Conservation (phyloP, 2,888 invertebrate species). For the Drosophila quasianomalipes region DNA sequence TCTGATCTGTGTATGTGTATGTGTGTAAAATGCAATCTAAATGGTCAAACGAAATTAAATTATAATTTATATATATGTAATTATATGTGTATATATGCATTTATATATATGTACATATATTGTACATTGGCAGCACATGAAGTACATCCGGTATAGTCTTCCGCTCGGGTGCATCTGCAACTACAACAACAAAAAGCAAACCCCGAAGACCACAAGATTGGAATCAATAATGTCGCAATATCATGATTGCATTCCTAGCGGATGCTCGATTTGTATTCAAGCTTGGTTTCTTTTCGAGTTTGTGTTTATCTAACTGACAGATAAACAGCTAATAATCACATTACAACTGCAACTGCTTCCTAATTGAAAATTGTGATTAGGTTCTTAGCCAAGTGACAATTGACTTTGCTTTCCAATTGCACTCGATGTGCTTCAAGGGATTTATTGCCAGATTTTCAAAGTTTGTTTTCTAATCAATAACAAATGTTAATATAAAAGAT, state of each 20-base stretch:
- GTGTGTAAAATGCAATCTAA: conserved; percentile 36
- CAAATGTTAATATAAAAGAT: not conserved
- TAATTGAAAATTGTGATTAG: conserved; percentile 1
- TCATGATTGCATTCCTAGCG: conserved; percentile 35
- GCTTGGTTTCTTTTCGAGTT: not conserved
- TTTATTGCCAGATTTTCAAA: not conserved
- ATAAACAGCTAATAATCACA: conserved; percentile 21
- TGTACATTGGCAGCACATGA: conserved; percentile 15
- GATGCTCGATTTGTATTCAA: conserved; percentile 33
- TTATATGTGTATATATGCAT: not conserved
- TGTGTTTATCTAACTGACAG: conserved; percentile 20
- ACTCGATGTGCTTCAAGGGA: not conserved
- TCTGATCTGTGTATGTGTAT: not conserved
- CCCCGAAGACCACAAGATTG: conserved; percentile 19
- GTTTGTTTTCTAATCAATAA: not conserved
- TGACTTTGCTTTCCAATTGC: conserved; percentile 2
- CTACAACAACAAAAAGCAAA: conserved; percentile 1
- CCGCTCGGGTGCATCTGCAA: conserved; percentile 1
- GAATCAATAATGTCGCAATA: conserved; percentile 30
- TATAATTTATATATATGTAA: conserved; percentile 46
- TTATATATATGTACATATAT: too few species aligned
- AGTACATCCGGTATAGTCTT: conserved; percentile 41
- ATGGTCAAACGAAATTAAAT: conserved; percentile 62
- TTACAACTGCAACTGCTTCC: conserved; percentile 5
- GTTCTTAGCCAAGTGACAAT: conserved; percentile 17